Conservation (phyloP, 2,888 invertebrate species). For the Cactoblastis cactorum region DNA sequence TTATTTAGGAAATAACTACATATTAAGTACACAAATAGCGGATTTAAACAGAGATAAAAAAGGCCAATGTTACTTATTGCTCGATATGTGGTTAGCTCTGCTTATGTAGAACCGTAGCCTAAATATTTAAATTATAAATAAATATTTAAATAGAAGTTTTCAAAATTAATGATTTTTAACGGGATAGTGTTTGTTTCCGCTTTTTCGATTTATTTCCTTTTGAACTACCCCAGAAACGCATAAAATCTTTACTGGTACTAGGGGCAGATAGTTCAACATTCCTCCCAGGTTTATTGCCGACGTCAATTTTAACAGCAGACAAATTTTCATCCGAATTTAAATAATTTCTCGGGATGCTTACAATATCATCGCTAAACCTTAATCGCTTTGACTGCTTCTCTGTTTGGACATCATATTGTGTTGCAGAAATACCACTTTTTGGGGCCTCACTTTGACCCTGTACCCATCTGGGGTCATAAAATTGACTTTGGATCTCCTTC, state of each 20-base stretch:
- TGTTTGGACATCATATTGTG: constrained; percentile 19
- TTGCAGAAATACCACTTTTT: neutral
- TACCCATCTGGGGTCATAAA: constrained; percentile 29
- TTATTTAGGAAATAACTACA: too few relatives aligned
- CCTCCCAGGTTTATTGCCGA: neutral
- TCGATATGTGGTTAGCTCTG: too few relatives aligned
- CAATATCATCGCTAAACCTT: constrained; percentile 49
- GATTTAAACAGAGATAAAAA: too few relatives aligned
- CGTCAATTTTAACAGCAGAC: constrained; percentile 10
- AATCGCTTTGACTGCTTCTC: constrained; percentile 35
- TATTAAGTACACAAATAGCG: too few relatives aligned
- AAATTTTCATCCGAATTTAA: constrained; percentile 22
- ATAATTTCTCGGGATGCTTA: constrained; percentile 29
- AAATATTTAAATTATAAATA: too few relatives aligned
- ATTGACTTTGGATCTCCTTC: constrained; percentile 36
- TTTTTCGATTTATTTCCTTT: constrained; percentile 41
- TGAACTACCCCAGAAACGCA: constrained; percentile 47
- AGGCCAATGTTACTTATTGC: too few relatives aligned
- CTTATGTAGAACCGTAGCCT: too few relatives aligned
- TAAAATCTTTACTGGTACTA: constrained; percentile 37
- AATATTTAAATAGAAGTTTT: too few relatives aligned
- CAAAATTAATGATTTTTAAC: too few relatives aligned
- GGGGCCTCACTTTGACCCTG: neutral
- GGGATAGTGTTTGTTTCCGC: constrained; percentile 23
- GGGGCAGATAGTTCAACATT: neutral